Percentiles rank a stretch among this genome's conserved stretches.
Evolutionary conservation across 2,888 invertebrate genomes (phyloP).

Genomic region (Protophormia terraenovae): DNA sequence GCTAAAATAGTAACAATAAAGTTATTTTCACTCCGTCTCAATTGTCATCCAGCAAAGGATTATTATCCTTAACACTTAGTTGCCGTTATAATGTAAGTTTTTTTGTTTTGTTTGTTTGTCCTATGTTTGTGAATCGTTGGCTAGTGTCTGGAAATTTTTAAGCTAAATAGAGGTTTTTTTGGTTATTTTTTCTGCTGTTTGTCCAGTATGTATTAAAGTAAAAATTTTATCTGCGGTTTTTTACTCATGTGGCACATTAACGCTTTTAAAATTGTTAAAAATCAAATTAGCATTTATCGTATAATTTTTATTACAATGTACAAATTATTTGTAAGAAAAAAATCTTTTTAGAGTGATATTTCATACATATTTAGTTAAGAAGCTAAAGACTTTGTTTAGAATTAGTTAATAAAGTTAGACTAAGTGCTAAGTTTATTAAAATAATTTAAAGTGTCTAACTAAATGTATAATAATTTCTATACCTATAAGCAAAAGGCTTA

Average conservation of each 20-base stretch:
- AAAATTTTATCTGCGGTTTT: slow-evolving; percentile 43
- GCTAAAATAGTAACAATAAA: slow-evolving; percentile 38
- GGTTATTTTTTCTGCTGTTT: neutral
- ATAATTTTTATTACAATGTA: slow-evolving; percentile 54
- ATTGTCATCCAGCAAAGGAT: slow-evolving; percentile 63
- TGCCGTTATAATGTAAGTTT: slow-evolving; percentile 43
- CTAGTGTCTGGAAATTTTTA: slow-evolving; percentile 47
- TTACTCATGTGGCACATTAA: slow-evolving; percentile 65
- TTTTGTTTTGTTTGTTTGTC: neutral
- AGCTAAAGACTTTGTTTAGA: too few species aligned
- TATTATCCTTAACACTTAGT: slow-evolving; percentile 61
- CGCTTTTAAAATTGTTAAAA: slow-evolving; percentile 67
- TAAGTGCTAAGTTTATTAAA: too few species aligned
- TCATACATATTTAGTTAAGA: too few species aligned
- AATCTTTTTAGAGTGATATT: too few species aligned
- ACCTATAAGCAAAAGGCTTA: too few species aligned
- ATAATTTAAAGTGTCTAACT: too few species aligned
- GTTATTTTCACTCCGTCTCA: slow-evolving; percentile 53
- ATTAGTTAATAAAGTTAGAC: too few species aligned
- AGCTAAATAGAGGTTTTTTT: neutral
- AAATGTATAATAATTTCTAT: too few species aligned
- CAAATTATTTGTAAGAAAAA: too few species aligned
- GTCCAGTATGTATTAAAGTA: neutral
- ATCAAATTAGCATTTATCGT: slow-evolving; percentile 72
- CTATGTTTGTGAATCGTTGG: neutral